Conservation (phyloP, 2,888 invertebrate species). For the Scaptodrosophila latifasciaeformis region DNA sequence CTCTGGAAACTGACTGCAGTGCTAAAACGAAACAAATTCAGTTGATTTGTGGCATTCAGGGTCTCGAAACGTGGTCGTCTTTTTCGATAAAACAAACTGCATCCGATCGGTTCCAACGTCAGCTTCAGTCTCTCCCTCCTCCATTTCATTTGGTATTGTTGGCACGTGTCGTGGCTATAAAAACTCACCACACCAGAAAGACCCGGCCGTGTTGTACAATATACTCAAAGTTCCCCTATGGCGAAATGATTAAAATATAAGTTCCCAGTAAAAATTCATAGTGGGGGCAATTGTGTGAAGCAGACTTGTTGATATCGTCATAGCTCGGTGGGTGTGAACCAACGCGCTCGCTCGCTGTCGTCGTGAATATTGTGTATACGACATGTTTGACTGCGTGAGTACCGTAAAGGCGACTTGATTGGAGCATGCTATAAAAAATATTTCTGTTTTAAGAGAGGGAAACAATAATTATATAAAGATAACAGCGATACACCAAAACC, state of each 20-base stretch:
- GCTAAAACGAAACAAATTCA: slow-evolving; percentile 32
- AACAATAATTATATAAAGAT: background rate
- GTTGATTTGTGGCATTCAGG: slow-evolving; percentile 56
- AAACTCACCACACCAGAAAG: slow-evolving; percentile 43
- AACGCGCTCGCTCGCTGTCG: slow-evolving; percentile 8
- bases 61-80: slow-evolving; percentile 35
- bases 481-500: slow-evolving; percentile 3
- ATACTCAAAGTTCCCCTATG: slow-evolving; percentile 16
- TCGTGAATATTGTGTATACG: slow-evolving; percentile 19
- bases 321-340: slow-evolving; percentile 1
- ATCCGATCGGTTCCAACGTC: too few species aligned
- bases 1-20: slow-evolving; percentile 10
- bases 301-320: slow-evolving; percentile 45
- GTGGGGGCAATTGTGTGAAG: too few species aligned
- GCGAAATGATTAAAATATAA: slow-evolving; percentile 24
- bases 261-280: too few species aligned
- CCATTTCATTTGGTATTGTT: too few species aligned
- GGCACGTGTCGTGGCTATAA: background rate
- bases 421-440: background rate
- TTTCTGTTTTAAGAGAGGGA: too few species aligned
- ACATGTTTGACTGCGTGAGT: slow-evolving; percentile 6
- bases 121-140: too few species aligned
- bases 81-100: too few species aligned
- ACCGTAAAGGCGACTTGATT: slow-evolving; percentile 23
- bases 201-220: slow-evolving; percentile 29